Conservation (phyloP, 2,797 vertebrate genomes). For the Leptoclinus maculatus region DNA sequence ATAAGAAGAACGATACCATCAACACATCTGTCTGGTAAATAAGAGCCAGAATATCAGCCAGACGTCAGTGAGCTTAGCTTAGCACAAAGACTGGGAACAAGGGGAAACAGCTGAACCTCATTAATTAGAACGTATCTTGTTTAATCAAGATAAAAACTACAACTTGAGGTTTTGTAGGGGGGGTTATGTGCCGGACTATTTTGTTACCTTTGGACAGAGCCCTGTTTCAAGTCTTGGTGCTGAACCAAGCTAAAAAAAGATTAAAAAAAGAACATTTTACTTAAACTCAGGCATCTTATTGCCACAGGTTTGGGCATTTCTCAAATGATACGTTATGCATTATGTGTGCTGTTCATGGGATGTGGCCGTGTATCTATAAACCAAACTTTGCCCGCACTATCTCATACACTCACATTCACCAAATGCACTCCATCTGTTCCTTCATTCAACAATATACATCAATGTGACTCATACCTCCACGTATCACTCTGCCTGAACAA, state of each 20-base stretch:
- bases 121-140: not conserved
- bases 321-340: not conserved
- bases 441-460: not conserved
- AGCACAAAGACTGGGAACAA: not conserved
- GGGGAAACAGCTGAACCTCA: not conserved
- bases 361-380: not conserved
- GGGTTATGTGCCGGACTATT: not conserved
- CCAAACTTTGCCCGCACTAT: not conserved
- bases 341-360: not conserved
- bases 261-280: too few species aligned
- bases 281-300: not conserved
- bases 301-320: not conserved
- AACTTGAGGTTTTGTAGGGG: not conserved
- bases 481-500: conserved; percentile 17
- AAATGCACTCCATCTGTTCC: not conserved
- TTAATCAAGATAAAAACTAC: not conserved
- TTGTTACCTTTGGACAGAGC: not conserved
- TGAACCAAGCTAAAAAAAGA: not conserved
- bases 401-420: not conserved
- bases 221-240: not conserved
- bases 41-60: not conserved
- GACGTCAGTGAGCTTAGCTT: not conserved
- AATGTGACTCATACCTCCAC: conserved; percentile 8
- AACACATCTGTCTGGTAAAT: not conserved
- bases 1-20: not conserved